phyloP scores from a whole-genome alignment of 2,797 vertebrate species.

The Chloroceryle inda region DNA sequence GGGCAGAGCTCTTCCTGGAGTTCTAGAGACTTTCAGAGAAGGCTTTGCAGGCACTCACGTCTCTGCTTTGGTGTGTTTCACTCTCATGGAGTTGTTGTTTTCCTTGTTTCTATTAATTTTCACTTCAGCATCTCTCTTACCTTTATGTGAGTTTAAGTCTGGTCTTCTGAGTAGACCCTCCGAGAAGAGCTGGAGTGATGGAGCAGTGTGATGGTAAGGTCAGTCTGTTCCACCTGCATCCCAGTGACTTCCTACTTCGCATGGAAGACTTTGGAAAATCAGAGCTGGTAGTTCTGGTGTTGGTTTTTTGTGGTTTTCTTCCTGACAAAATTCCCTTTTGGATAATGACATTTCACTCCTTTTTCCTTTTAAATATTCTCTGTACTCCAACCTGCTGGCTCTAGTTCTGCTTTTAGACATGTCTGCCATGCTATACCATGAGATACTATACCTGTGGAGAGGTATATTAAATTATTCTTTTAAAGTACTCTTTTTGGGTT shows the following conservation, averaged over 20 bases:
- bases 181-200: not conserved
- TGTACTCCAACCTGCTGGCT: not conserved
- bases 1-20: not conserved
- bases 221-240: not conserved
- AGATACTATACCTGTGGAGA: not conserved
- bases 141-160: fast-evolving
- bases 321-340: not conserved
- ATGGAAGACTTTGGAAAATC: not conserved
- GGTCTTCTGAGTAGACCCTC: not conserved
- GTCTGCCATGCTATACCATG: not conserved
- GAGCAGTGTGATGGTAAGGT: not conserved
- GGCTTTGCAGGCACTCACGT: not conserved
- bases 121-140: not conserved
- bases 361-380: not conserved
- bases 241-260: not conserved
- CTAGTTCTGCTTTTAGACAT: not conserved
- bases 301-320: not conserved
- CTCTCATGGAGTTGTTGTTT: not conserved
- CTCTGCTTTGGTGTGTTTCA: not conserved
- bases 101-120: not conserved
- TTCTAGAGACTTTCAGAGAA: not conserved
- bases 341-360: not conserved
- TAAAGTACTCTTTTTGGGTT: not conserved
- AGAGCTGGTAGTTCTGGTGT: not conserved
- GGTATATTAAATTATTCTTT: not conserved